These are phyloP conservation scores for Leptocoma aspasia DNA, from an alignment of 2,113 vertebrate species.

Conservation along the genomic window DNA sequence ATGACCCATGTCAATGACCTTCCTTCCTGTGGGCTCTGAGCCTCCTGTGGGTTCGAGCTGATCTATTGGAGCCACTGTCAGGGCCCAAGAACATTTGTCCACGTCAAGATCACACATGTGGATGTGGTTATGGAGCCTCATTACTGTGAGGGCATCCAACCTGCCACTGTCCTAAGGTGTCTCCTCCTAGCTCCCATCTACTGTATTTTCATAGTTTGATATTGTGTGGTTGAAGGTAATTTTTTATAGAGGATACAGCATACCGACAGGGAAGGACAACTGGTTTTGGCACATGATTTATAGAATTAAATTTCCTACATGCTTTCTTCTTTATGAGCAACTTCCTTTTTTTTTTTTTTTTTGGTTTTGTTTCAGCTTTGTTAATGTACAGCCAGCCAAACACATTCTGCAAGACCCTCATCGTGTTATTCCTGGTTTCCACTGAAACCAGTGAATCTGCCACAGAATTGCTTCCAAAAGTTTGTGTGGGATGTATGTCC, in stretches of 20 bases:
- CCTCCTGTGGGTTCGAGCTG: accelerated
- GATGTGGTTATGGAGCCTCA: not conserved
- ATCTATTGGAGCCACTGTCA: accelerated
- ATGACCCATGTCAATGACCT: accelerated
- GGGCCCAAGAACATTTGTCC: not conserved
- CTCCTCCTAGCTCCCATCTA: not conserved
- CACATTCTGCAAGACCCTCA: not conserved
- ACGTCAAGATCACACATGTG: not conserved
- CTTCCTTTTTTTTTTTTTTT: not conserved
- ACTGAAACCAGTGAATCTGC: not conserved
- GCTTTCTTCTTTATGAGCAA: not conserved
- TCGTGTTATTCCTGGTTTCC: not conserved
- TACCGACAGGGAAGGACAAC: not conserved
- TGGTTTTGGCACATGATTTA: not conserved
- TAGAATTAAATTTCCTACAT: not conserved
- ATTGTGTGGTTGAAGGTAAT: not conserved
- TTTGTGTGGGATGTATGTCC: not conserved
- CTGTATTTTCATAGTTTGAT: not conserved
- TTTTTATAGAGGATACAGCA: accelerated
- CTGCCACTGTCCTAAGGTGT: not conserved
- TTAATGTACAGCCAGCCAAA: not conserved
- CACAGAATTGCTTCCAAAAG: not conserved
- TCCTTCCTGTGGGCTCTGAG: not conserved
- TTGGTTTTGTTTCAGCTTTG: not conserved
- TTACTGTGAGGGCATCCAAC: accelerated